Evolutionary conservation across 1,140 invertebrate genomes (phyloP), one percentile per base, ranked within the genome.

Genomic region (Antheraea pernyi): DNA sequence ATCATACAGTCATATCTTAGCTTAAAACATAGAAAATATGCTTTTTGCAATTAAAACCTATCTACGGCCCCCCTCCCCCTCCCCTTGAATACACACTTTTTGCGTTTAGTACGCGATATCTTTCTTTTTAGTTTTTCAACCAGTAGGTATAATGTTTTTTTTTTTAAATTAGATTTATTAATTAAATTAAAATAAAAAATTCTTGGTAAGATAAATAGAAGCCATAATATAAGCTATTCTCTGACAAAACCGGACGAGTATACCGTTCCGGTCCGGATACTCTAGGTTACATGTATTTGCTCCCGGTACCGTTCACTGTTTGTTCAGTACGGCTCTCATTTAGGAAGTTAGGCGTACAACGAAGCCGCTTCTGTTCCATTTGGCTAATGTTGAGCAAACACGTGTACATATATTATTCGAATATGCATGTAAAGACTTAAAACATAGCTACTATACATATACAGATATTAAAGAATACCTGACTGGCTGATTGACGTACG

Each of bases 261-360:
- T 53, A 16, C 39, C 16, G 46, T 10, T 53, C 46, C 46, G 46
- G 46, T 53, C 46, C 46, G 46, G 46, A 53, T 53, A 53, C 46
- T 53, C 46, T 53, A 53, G 46, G 46, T 53, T 53, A 53, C 46
- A 53, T 53, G 46, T 53, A 53, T 53, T 53, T 53, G 46, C 46
- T 13, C 46, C 11, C 46, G 46, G 46, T 53, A 53, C 46, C 46
- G 10, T 53, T 11, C 46, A 53, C 13, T 53, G 16, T 53, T 53
- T 53, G 46, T 53, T 53, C 46, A 53, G 46, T 53, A 53, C 46
- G 46, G 46, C 13, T 16, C 46, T 53, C 46, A 53, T 53, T 53
- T 53, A 53, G 46, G 46, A 53, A 53, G 46, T 53, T 53, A 53
- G 46, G 13, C 46, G 16, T 53, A 53, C 46, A 53, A 53, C 16